Evolutionary conservation across 1,140 invertebrate genomes (phyloP), one percentile per base, ranked within the genome.

Genomic region (Aplysia californica): DNA sequence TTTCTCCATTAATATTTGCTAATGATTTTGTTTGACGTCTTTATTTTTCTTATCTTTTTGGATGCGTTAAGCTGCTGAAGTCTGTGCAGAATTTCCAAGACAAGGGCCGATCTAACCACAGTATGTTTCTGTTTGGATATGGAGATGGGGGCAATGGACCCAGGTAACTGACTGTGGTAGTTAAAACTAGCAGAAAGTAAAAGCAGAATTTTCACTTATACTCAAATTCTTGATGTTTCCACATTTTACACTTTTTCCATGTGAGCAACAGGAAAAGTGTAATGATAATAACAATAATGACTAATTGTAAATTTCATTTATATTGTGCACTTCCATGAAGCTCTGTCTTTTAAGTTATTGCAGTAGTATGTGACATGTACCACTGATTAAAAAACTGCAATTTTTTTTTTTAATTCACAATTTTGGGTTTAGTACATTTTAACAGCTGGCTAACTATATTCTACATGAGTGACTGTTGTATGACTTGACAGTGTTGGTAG

Each of bases 91-190:
- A 92, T 82, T 89, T 90, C 67, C 78, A 87, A 79, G 92, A 92
- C 82, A 92, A 92, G 87, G 92, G 92, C n/a, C 82, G 92, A 3
- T 89, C 88, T 1, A 84, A 85, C 36, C 84, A 83, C 21, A 90
- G 88, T 68, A 83, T 91, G 50, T 90, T 90, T 77, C 82, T 92
- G 26, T 92, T 90, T 88, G 92, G 92, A 0, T 87, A 90, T 82
- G 92, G 92, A 58, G 92, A 92, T 84, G 92, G 92, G 10, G 92
- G 92, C 10, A 90, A 92, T 79, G 92, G 92, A 23, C 92, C 92
- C 26, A 91, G 91, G 87, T 88, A 81, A n/a, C n/a, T n/a, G n/a
- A 50, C 10, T 10, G n/a, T 50, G 44, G 10, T 50, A 50, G 44
- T n/a, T 15, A 50, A 50, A 50, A 50, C 10, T 50, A 50, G 10